Evolutionary conservation across 1,140 invertebrate species (phyloP), one percentile per base, ranked within the genome.

Genomic region (Laodelphax striatellus): DNA sequence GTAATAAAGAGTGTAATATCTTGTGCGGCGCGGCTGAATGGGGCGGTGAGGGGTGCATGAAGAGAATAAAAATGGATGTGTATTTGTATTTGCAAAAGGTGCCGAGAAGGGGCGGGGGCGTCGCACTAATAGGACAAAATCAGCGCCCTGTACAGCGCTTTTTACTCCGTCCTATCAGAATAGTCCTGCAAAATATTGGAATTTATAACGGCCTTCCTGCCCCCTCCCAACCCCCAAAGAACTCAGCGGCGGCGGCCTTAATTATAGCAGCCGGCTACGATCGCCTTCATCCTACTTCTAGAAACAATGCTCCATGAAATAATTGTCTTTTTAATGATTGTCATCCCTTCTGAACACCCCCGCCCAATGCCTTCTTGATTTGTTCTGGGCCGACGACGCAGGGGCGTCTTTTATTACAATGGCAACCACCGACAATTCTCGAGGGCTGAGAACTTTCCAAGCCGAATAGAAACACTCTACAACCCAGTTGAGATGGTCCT

Each of bases 1-100:
- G 46, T 50, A 50, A 50, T 50, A 50, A 50, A 50, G 46, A 50
- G 46, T 50, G 46, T 50, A 50, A 50, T 50, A 50, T 50, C 46
- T 50, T 50, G 46, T 50, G 46, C 21, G 46, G 46, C 14, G 46
- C 6, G 46, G 21, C 9, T 28, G 24, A 28, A 28, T 28, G 24
- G n/a, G 14, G 46, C 5, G 46, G 5, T 3, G 46, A 11, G 46
- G 16, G 46, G 16, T 50, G 46, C 16, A 14, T 17, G 46, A 22
- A 50, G 46, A 22, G 46, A 50, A 50, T 50, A 50, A 50, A 50
- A 50, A 50, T 50, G 46, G 46, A 50, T 50, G 46, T 50, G 46
- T 50, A 50, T 50, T 50, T 50, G 46, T 50, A 50, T 50, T 22
- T 50, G 46, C 21, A 50, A 50, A 44, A 50, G 46, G 16, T 50